Base-by-base conservation (phyloP, 2,797 vertebrate genomes). In the Acropternis orthonyx region DNA sequence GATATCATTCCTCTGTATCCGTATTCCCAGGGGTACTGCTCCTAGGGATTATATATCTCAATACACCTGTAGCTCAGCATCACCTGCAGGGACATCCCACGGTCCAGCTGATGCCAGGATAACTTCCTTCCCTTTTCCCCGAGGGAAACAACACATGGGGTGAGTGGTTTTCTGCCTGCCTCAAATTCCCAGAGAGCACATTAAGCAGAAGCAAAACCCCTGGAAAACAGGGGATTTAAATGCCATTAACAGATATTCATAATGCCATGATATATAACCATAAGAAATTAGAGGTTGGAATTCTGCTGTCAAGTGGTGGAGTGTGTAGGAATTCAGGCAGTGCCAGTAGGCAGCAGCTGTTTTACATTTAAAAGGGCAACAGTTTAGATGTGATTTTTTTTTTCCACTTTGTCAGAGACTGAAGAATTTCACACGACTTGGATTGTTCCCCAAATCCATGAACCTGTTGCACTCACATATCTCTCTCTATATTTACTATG, bases 271-370 rank as follows among this genome's bases (percentile, higher is more conserved):
- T 76, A 83, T 65, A 66, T 27, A 90, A 63, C 59, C 71, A 86
- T 79, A 91, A 67, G 63, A 58, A 72, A 78, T 27, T 23, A 30
- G 55, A 63, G 9, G 37, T 69, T 81, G 69, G 74, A 79, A 91
- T 96, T 88, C 88, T 91, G 82, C 77, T 30, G 56, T 93, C 69
- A 87, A 93, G 92, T 89, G 94, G 90, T 86, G 67, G 88, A 89
- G 58, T 88, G 91, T 74, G 88, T 43, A 85, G 90, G 63, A 49
- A 58, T 52, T 88, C 89, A 46, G 27, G 88, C 76, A 81, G 59
- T 91, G 74, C 85, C 91, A 93, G 85, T 52, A 89, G 46, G 43
- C 76, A 93, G 84, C 90, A 96, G 95, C 94, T 96, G 90, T 79
- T 92, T 95, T 88, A 66, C 44, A 77, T 94, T 86, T 88, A 76